Conservation (phyloP, 2,888 invertebrate species). For the Uloborus plumipes region DNA sequence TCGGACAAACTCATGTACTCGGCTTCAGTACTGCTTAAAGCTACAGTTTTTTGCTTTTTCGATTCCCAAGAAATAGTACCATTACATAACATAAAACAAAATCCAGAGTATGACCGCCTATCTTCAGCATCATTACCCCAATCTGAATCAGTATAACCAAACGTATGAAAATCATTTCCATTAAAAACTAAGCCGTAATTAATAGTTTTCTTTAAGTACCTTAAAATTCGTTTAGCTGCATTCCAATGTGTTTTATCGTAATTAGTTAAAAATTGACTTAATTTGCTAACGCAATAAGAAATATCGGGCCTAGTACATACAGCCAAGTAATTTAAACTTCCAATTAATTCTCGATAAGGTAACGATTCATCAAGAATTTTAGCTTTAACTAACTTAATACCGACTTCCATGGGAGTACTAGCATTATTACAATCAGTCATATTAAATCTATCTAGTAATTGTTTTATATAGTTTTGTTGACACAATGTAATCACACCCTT, state of each 20-base stretch:
- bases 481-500: neutral
- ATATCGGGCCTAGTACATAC: neutral
- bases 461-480: neutral
- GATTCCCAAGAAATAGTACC: slow-evolving; percentile 6
- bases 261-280: slow-evolving; percentile 1
- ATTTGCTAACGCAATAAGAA: neutral
- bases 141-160: slow-evolving; percentile 7
- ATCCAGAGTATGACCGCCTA: neutral
- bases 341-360: no score
- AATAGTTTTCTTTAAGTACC: slow-evolving; percentile 16
- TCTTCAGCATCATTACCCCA: neutral
- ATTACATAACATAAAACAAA: neutral
- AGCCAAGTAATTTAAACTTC: neutral
- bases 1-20: slow-evolving; percentile 18
- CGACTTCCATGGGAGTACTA: no score
- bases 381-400: no score
- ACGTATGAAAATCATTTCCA: neutral
- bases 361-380: no score
- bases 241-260: slow-evolving; percentile 8
- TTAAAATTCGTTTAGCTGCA: neutral
- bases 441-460: neutral
- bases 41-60: slow-evolving; percentile 11
- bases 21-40: slow-evolving; percentile 24
- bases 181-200: slow-evolving; percentile 23
- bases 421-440: neutral